Evolutionary conservation across 2,888 invertebrate genomes (phyloP).

Genomic region (Automeris io): DNA sequence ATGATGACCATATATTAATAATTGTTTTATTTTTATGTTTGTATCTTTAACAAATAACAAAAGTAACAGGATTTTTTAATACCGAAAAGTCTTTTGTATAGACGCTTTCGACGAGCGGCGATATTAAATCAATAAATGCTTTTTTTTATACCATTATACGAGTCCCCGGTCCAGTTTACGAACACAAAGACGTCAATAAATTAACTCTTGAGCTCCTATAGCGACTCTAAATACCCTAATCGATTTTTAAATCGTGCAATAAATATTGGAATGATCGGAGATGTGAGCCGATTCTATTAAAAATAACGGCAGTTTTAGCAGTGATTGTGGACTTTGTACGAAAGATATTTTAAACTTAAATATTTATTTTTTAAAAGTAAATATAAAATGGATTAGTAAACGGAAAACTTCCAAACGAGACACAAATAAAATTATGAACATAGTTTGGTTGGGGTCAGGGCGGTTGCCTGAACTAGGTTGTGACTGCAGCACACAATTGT

Average conservation of each 20-base stretch:
- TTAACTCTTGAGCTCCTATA: slow-evolving; percentile 5
- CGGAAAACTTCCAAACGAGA: too few species aligned
- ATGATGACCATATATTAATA: too few species aligned
- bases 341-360: too few species aligned
- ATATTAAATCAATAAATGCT: slow-evolving; percentile 9
- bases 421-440: too few species aligned
- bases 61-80: neutral
- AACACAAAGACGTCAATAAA: slow-evolving; percentile 5
- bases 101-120: neutral
- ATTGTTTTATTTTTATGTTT: too few species aligned
- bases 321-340: neutral
- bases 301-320: neutral
- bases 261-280: slow-evolving; percentile 5
- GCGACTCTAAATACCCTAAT: slow-evolving; percentile 5
- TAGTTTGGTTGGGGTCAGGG: too few species aligned
- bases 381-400: too few species aligned
- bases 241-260: slow-evolving; percentile 8
- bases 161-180: slow-evolving; percentile 2
- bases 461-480: too few species aligned
- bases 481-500: too few species aligned
- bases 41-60: neutral
- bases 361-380: too few species aligned
- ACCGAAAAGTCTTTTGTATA: neutral
- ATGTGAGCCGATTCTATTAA: neutral
- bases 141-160: slow-evolving; percentile 3